phyloP scores from a whole-genome alignment of 2,888 invertebrate species.

The Drosophila borealis region DNA sequence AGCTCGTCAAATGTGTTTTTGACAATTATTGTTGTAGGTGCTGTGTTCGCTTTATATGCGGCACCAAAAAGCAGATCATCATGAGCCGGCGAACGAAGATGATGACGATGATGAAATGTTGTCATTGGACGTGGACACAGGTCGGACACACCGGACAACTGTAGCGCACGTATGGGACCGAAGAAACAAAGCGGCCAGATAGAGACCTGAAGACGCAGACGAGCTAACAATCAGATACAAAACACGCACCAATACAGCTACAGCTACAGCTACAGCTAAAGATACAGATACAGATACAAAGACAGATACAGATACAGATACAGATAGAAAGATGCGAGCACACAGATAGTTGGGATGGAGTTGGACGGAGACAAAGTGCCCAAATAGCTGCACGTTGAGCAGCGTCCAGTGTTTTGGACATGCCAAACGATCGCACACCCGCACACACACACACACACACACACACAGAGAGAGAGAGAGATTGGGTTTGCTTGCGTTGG shows the following conservation, averaged over 20 bases:
- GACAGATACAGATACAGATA: slow-evolving; percentile 33
- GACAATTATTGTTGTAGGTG: slow-evolving; percentile 80
- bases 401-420: slow-evolving; percentile 69
- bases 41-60: slow-evolving; percentile 59
- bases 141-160: slow-evolving; percentile 60
- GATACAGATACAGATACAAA: slow-evolving; percentile 25
- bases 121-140: slow-evolving; percentile 77
- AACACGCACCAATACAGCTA: slow-evolving; percentile 44
- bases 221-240: slow-evolving; percentile 57
- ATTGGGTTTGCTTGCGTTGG: slow-evolving; percentile 44
- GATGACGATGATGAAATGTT: slow-evolving; percentile 75
- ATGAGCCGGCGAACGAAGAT: slow-evolving; percentile 22
- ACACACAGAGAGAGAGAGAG: slow-evolving; percentile 9
- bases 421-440: slow-evolving; percentile 66
- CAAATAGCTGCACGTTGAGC: slow-evolving; percentile 64
- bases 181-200: slow-evolving; percentile 7
- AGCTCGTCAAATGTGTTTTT: slow-evolving; percentile 69
- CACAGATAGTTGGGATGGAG: slow-evolving; percentile 40
- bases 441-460: slow-evolving; percentile 25
- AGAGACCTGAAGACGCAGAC: slow-evolving; percentile 27
- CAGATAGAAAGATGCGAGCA: slow-evolving; percentile 55
- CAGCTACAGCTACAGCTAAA: slow-evolving; percentile 9
- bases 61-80: slow-evolving; percentile 36
- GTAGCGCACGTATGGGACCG: slow-evolving; percentile 54
- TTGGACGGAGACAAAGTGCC: slow-evolving; percentile 56